Base-by-base conservation (phyloP, 2,797 vertebrate genomes). In the Hippocampus kuda region DNA sequence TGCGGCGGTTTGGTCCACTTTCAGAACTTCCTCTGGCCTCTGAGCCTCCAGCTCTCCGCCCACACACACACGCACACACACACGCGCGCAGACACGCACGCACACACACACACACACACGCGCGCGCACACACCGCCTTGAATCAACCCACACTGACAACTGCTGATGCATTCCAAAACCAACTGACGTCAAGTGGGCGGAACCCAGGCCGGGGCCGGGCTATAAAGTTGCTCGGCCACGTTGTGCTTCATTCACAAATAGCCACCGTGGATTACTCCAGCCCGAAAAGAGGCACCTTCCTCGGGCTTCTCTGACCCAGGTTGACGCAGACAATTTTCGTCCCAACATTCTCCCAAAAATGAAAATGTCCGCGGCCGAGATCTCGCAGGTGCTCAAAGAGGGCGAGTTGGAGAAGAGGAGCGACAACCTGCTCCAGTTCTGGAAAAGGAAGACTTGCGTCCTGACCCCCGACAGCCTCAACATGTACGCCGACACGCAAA, bases 341-440 rank as follows among this genome's bases (percentile, higher is more conserved):
- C 67, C 53, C 49, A 34, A 24, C 0, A 15, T n/a, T 48, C 27
- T 66, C 5, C 8, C 78, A 76, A 87, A 49, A 16, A 92, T 91
- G 91, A 89, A 79, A 90, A 89, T 92, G 87, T 87, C 92, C 10
- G 86, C 88, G 63, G 81, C 79, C 13, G 90, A 91, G 72, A 81
- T 87, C 64, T 72, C 79, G 77, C 91, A 93, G 75, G 88, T 95
- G 77, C 88, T 99, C 70, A 94, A 95, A 73, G 93, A 96, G 83
- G 97, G 97, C 75, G 93, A 95, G 87, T 91, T 99, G 90, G 97
- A 99, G 88, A 98, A 98, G 89, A 91, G 97, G 74, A 98, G 96
- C 85, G 95, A 94, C 87, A 96, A 92, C 87, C 91, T 99, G 41
- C 92, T 98, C 75, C 97, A 98, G 89, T 89, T 98, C 56, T 99